These are phyloP conservation scores for Pyrrhia umbra DNA, from an alignment of 2,888 invertebrate genomes.

Conservation along the genomic window DNA sequence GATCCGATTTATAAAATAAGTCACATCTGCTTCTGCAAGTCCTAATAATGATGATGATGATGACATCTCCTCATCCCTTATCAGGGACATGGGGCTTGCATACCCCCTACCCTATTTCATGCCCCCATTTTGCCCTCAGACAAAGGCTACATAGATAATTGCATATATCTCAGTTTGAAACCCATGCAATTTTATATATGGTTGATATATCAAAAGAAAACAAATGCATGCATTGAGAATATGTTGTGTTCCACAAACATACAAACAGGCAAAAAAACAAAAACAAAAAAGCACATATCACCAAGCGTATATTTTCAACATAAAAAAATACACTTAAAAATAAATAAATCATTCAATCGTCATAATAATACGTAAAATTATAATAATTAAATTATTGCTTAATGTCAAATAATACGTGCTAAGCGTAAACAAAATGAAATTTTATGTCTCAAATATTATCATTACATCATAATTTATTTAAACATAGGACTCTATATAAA, in stretches of 20 bases:
- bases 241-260: neutral
- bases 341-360: constrained; percentile 78
- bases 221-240: neutral
- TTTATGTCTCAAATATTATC: constrained; percentile 13
- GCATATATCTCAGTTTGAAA: no score
- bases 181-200: no score
- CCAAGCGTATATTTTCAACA: constrained; percentile 88
- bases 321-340: constrained; percentile 80
- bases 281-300: constrained; percentile 81
- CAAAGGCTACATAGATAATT: no score
- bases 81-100: no score
- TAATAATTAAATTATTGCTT: constrained; percentile 50
- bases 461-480: neutral
- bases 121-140: no score
- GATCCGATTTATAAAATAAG: no score
- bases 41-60: no score
- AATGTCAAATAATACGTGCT: constrained; percentile 57
- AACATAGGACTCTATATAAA: neutral
- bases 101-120: no score
- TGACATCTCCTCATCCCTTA: no score
- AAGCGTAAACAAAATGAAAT: constrained; percentile 50
- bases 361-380: constrained; percentile 41
- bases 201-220: neutral
- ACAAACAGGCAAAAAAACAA: constrained; percentile 58
- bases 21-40: no score